Base-by-base conservation (phyloP, 2,888 invertebrate genomes). In the Flabesymbios commensalis region DNA sequence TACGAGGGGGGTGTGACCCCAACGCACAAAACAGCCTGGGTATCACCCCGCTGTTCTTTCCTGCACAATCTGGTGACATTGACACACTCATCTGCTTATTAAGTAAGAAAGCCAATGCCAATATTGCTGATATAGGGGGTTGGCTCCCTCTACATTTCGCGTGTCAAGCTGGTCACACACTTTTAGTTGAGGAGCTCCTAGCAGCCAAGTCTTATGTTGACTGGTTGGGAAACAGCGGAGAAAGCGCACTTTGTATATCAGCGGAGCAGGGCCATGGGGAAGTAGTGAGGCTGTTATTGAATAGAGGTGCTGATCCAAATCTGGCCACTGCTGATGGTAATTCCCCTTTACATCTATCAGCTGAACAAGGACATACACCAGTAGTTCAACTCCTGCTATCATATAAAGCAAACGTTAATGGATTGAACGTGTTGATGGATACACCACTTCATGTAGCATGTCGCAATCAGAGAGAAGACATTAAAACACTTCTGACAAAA, bases 111-210 rank as follows among this genome's bases (percentile, higher is more conserved):
- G 64, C 58, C 19, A 49, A 61, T 41, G 42, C 57, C 4, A 58
- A 61, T 36, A n/a, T 55, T 24, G 32, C 56, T 1, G 66, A 66
- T 31, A 28, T 32, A 5, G 64, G 55, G 52, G 66, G 64, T 2
- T 66, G 61, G 56, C 41, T 39, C 2, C 64, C 66, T 1, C 49
- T 66, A 22, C 66, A 64, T 43, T 64, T 64, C 47, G 63, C 63
- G 2, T 39, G 55, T 0, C 65, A 63, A n/a, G 52, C 52, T 2
- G 66, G 66, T 14, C 63, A 65, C 36, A 24, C 47, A 32, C 3
- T 39, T 29, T n/a, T 61, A 2, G 41, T 61, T 2, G 57, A 62
- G 42, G 36, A 41, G 1, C 43, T 65, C 26, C 24, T 58, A 2
- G 22, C 29, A 14, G 48, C 60, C 26, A 45, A 39, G 32, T 24